Evolutionary conservation across 2,888 invertebrate genomes (phyloP), one percentile per base, ranked within the genome.

Genomic region (Caenorhabditis virilis): DNA sequence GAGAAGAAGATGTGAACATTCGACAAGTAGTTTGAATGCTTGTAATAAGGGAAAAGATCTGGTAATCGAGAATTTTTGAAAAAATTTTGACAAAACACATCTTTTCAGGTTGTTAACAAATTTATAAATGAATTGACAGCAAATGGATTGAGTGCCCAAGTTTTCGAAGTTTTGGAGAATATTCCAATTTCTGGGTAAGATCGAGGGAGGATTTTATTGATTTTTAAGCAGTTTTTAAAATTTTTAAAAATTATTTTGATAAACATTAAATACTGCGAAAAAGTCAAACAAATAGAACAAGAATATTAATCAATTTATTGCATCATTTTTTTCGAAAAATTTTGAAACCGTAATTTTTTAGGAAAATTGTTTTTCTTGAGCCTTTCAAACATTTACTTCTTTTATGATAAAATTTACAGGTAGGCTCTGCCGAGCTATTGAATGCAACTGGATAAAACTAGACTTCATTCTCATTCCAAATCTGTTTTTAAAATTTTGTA

Each of bases 21-120:
- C 67, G 2, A 48, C 67, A 0, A 75, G 74, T 46, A 53, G 57
- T 36, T 18, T 56, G 33, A 77, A 76, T 43, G 56, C 69, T 15
- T 78, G 78, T 41, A 62, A 67, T 15, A 72, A 71, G 51, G 69
- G 67, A 20, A 76, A 76, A 25, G 69, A 74, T 18, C 30, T 49
- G 55, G 76, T 74, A n/a, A 27, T 53, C 30, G 9, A n/a, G n/a
- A n/a, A n/a, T n/a, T n/a, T n/a, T n/a, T n/a, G n/a, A n/a, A n/a
- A n/a, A n/a, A n/a, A n/a, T n/a, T 11, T 18, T 16, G 7, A 39
- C 6, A 16, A 11, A 25, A 6, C n/a, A 22, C 35, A 33, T 26
- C 11, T 39, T 49, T 69, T 51, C 58, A 74, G 69, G 57, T 76
- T 27, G 63, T 76, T 4, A 56, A 62, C 49, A 72, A 76, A 39